These are phyloP conservation scores for Sternarchorhynchus goeldii DNA, from an alignment of 2,797 vertebrate species.

Conservation along the genomic window DNA sequence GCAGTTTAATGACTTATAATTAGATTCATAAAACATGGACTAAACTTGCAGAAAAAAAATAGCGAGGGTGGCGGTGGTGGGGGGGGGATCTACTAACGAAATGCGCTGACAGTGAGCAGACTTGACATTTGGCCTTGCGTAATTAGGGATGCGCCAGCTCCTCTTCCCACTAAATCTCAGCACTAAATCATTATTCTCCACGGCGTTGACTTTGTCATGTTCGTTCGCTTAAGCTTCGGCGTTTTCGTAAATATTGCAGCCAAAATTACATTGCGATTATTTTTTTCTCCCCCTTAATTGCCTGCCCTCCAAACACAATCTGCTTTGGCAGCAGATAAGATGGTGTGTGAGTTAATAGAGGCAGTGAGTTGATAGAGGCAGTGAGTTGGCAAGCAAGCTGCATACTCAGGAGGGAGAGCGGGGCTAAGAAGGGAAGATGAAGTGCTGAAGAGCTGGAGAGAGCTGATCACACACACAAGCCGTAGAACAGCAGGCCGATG, in stretches of 20 bases:
- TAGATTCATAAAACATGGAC: constrained; percentile 78
- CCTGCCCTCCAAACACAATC: constrained; percentile 88
- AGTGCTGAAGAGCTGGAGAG: constrained; percentile 76
- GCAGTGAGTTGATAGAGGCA: constrained; percentile 83
- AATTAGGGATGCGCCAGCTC: constrained; percentile 83
- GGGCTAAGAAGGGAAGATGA: constrained; percentile 76
- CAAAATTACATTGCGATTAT: constrained; percentile 85
- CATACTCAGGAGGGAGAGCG: constrained; percentile 65
- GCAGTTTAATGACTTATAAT: constrained; percentile 84
- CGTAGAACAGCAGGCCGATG: constrained; percentile 81
- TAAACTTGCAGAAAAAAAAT: constrained; percentile 73
- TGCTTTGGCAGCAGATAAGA: constrained; percentile 87
- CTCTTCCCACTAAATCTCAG: constrained; percentile 79
- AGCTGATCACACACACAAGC: constrained; percentile 80
- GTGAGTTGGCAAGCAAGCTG: constrained; percentile 76
- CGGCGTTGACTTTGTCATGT: constrained; percentile 79
- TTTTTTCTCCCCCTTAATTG: constrained; percentile 84
- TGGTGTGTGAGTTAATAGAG: constrained; percentile 83
- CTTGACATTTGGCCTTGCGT: constrained; percentile 84
- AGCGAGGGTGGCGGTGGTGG: constrained; percentile 46
- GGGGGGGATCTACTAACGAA: constrained; percentile 66
- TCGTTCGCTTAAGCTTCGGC: constrained; percentile 76
- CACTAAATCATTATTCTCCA: constrained; percentile 82
- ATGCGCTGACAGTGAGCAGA: constrained; percentile 82
- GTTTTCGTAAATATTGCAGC: constrained; percentile 77